Base-by-base conservation (phyloP, 1,140 invertebrate genomes). In the Drosophila santomea region DNA sequence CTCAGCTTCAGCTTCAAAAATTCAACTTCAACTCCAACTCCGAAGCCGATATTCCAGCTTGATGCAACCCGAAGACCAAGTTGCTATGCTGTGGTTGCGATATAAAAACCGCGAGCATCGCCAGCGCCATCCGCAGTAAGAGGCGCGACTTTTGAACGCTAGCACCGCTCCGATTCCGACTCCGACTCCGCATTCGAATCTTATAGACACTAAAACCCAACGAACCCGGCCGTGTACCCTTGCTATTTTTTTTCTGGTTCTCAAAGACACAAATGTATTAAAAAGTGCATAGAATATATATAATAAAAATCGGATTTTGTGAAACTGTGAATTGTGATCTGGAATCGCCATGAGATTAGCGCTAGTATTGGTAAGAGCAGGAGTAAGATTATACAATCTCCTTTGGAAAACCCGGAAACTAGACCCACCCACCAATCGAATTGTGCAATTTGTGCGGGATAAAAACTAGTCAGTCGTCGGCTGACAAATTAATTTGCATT, bases 61-160 rank as follows among this genome's bases (percentile, higher is more conserved):
- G 74, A 71, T 71, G 86, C 84, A 78, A 89, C 83, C 63, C 74
- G 75, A 86, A 78, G 74, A 86, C 74, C 47, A 55, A 57, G 68
- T 63, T 32, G 66, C 8, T 56, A 41, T 52, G 55, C 39, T 56
- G 68, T 59, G 55, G 25, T 12, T 61, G 59, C 55, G 60, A 79
- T 80, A 90, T 90, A 90, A 83, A 90, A 90, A 88, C 88, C 54
- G 77, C 77, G 66, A 68, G 60, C 82, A 58, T 52, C 62, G 74
- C 61, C 77, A 75, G 82, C 88, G 80, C 77, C 79, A 78, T 64
- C 57, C 82, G 82, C 80, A 90, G 88, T 90, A 73, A 72, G 64
- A 73, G 77, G 68, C 88, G 88, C 88, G 88, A 88, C 79, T 78
- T 88, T 90, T 91, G 72, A 88, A 91, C 79, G 82, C 74, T 72